phyloP scores from a whole-genome alignment of 2,888 invertebrate species.

The Erpobdella octoculata region DNA sequence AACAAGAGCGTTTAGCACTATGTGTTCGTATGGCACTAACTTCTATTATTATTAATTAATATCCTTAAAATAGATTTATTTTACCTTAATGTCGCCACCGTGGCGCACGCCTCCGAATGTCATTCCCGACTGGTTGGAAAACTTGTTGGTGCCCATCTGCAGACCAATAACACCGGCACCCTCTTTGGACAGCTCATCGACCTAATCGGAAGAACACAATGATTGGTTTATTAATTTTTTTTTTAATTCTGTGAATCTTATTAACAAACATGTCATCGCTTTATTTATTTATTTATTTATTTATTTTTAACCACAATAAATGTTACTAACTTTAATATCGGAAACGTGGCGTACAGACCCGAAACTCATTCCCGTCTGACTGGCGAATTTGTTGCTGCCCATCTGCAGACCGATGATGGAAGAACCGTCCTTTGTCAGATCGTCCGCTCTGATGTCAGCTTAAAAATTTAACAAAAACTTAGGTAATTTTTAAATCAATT shows the following conservation, averaged over 20 bases:
- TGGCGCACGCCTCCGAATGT: slow-evolving; percentile 25
- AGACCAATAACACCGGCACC: slow-evolving; percentile 23
- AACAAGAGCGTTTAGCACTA: no score
- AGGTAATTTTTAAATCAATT: not conserved
- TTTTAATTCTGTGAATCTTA: not conserved
- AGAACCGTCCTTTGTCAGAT: slow-evolving; percentile 24
- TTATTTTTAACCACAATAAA: not conserved
- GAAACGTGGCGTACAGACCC: slow-evolving; percentile 34
- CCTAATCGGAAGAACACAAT: not conserved
- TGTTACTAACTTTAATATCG: slow-evolving; percentile 44
- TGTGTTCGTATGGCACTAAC: no score
- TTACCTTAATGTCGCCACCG: slow-evolving; percentile 45
- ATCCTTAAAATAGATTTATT: no score
- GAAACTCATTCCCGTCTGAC: slow-evolving; percentile 24
- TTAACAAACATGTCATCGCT: not conserved
- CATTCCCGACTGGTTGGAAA: slow-evolving; percentile 21
- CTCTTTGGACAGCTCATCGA: slow-evolving; percentile 23
- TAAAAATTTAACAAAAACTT: not conserved
- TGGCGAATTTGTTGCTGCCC: slow-evolving; percentile 24
- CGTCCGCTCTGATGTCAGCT: slow-evolving; percentile 28
- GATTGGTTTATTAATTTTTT: slow-evolving; percentile 6
- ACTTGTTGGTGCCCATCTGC: slow-evolving; percentile 24
- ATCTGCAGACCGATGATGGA: slow-evolving; percentile 24
- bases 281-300: not conserved
- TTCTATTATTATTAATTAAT: no score